Base-by-base conservation (phyloP, 2,888 invertebrate species). In the Cylindroiulus punctatus region DNA sequence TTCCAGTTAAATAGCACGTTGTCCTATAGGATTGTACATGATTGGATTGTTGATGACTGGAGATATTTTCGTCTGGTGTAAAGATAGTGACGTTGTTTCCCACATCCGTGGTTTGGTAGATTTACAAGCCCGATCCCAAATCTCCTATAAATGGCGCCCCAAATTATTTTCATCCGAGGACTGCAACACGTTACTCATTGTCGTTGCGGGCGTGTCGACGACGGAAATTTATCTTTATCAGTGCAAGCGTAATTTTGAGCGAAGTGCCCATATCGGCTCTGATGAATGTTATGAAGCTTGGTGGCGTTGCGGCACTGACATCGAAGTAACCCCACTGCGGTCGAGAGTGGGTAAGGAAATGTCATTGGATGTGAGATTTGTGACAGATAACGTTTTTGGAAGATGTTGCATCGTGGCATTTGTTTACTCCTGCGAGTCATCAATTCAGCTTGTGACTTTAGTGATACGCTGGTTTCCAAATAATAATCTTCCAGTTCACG, bases 181-280 rank as follows among this genome's bases (percentile, higher is more conserved):
- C 19, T 44, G 85, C 47, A 22, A 85, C 26, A 10, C 3, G 14
- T 10, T 85, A 22, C 36, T 52, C 8, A 17, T 57, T 26, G 42
- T 85, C 26, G n/a, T 26, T 47, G 32, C 26, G 10, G 22, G 52
- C 26, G 10, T n/a, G 1, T 26, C 30, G 52, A 52, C 22, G 26
- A 30, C 36, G n/a, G 44, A 52, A 44, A 85, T 85, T 57, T 85
- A 52, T 85, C 52, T 85, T 57, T 85, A 52, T 44, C 32, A 85
- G 52, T 52, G 30, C 30, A 85, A 57, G 3, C 5, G 52, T 8
- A 17, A 44, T 44, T 44, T 85, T 10, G 85, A 85, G 30, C n/a
- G 10, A 4, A 8, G 10, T 12, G 3, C 22, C 10, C 10, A 26
- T 30, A 22, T 12, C 8, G 12, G 85, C 47, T 8, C 10, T 10